Percentiles rank a stretch among this genome's conserved stretches.
Conservation (phyloP, 2,113 vertebrate genomes). For the Sitta europaea region DNA sequence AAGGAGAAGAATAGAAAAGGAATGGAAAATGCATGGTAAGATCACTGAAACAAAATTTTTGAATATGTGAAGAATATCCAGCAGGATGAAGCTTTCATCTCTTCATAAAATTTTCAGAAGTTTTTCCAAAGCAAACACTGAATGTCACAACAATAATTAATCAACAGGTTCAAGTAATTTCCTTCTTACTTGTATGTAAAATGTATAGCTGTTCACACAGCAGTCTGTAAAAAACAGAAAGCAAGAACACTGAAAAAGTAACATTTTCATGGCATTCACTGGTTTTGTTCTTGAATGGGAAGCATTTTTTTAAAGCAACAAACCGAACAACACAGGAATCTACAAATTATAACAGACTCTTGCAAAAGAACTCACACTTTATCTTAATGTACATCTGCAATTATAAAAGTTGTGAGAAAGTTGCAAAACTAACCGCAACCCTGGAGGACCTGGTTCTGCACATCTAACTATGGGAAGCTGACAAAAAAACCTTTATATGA, state of each 20-base stretch:
- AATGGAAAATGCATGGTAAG: background rate
- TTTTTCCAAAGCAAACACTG: background rate
- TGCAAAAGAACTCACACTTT: background rate
- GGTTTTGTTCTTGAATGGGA: background rate
- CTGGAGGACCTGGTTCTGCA: conserved; percentile 41
- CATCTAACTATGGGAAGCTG: background rate
- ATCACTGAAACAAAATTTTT: background rate
- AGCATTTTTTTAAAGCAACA: background rate
- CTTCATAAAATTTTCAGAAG: background rate
- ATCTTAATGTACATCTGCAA: background rate
- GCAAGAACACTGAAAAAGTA: background rate
- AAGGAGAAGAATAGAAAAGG: background rate
- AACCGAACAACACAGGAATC: background rate
- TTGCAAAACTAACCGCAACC: background rate
- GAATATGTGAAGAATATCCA: background rate
- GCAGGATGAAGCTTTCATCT: background rate
- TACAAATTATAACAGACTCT: background rate
- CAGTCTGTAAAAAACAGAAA: background rate
- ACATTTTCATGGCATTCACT: background rate
- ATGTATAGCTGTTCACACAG: background rate
- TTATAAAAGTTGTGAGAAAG: conserved; percentile 21
- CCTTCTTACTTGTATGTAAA: background rate
- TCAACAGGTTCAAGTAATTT: background rate
- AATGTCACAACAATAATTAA: background rate
- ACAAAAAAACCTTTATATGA: conserved; percentile 63